Conservation (phyloP, 2,113 vertebrate genomes). For the Poeciliopsis occidentalis region DNA sequence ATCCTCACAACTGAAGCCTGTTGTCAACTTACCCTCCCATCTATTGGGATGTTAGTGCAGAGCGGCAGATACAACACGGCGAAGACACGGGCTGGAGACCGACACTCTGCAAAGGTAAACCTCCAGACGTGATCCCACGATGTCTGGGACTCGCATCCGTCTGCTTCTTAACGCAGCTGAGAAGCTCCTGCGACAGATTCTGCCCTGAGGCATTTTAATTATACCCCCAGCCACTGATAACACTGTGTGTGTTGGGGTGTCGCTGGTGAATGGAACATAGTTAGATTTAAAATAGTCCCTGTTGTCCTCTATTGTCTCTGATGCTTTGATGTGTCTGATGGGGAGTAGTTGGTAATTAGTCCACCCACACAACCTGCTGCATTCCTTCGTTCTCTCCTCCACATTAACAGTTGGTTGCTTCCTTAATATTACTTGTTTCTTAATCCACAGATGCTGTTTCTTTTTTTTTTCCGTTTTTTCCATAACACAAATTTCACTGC, state of each 20-base stretch:
- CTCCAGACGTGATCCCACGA: conserved; percentile 20
- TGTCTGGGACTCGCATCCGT: not conserved
- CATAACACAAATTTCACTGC: not conserved
- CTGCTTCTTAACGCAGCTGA: not conserved
- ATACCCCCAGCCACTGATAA: conserved; percentile 38
- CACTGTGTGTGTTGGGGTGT: conserved; percentile 11
- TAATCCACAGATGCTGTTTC: conserved; percentile 13
- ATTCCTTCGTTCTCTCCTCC: conserved; percentile 25
- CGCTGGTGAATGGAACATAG: conserved; percentile 27
- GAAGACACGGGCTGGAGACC: not conserved
- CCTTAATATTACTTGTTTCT: not conserved
- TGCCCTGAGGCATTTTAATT: conserved; percentile 59
- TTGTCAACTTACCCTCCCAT: not conserved
- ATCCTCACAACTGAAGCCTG: not conserved
- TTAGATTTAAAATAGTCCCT: conserved; percentile 62
- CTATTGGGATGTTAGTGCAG: not conserved
- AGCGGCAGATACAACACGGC: conserved; percentile 12
- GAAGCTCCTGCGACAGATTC: conserved; percentile 6
- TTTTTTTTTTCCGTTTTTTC: not conserved
- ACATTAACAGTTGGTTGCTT: conserved; percentile 22
- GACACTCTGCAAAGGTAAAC: conserved; percentile 14
- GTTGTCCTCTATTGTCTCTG: conserved; percentile 65
- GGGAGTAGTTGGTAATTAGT: conserved; percentile 65
- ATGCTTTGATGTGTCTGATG: conserved; percentile 53
- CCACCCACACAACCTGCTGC: conserved; percentile 44